A percentile compares a stretch with the other conserved stretches of the same genome.
These are phyloP conservation scores for Palythoa caribaeorum DNA, from an alignment of 92 coral and sea anemone species.

Conservation along the genomic window DNA sequence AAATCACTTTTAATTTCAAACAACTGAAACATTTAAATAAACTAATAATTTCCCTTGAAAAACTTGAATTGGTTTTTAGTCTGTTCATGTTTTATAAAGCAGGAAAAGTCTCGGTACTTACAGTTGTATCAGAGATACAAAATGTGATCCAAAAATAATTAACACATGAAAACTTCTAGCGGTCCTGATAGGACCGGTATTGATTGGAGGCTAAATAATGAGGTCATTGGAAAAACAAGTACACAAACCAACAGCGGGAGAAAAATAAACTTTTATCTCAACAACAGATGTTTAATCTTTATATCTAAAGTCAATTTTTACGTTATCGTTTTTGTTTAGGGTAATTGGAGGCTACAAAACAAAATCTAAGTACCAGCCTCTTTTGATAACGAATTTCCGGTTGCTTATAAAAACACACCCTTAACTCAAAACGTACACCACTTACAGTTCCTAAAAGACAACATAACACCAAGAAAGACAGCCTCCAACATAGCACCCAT, in stretches of 20 bases:
- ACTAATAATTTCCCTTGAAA: too few species aligned
- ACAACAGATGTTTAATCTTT: conserved; percentile 12
- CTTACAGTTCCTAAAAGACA: conserved; percentile 55
- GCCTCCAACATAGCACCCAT: background rate
- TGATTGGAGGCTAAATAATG: background rate
- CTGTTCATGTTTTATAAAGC: background rate
- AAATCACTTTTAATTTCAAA: too few species aligned
- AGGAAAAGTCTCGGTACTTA: background rate
- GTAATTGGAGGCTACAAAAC: background rate
- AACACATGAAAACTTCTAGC: background rate
- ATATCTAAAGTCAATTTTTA: conserved; percentile 12
- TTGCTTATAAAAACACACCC: too few species aligned
- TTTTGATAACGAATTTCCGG: background rate
- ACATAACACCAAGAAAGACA: conserved; percentile 71
- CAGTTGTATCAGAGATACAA: background rate
- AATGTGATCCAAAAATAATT: background rate
- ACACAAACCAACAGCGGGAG: background rate
- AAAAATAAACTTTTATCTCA: background rate
- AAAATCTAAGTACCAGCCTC: background rate
- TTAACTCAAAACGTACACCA: too few species aligned
- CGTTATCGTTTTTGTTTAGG: conserved; percentile 8
- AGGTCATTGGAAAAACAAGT: background rate
- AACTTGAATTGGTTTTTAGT: too few species aligned
- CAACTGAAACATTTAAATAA: too few species aligned
- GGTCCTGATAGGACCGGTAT: background rate